These are phyloP conservation scores for Clupea harengus DNA, from an alignment of 2,113 vertebrate genomes.

Conservation along the genomic window DNA sequence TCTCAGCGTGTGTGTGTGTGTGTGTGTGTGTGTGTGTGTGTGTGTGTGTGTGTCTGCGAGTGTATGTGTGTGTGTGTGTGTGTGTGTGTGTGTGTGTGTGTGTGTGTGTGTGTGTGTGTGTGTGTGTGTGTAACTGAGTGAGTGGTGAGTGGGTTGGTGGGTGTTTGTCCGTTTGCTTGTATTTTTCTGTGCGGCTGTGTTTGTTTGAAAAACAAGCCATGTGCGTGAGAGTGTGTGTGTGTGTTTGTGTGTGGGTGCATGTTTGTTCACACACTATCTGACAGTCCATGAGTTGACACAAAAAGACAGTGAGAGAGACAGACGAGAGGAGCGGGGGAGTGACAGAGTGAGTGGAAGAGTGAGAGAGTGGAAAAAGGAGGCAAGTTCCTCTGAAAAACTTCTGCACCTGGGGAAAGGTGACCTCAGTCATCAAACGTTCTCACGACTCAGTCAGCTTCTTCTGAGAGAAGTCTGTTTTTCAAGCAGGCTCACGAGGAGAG, in stretches of 20 bases:
- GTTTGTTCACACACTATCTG: not conserved
- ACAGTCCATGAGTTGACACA: slow-evolving; percentile 1
- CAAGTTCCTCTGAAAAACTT: not conserved
- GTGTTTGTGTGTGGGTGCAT: not conserved
- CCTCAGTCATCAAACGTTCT: not conserved
- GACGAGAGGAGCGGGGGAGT: not conserved
- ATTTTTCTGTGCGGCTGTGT: not conserved
- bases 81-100: not conserved
- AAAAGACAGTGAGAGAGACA: not conserved
- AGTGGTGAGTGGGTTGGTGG: not conserved
- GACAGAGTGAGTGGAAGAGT: not conserved
- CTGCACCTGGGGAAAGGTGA: not conserved
- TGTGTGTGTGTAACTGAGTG: not conserved
- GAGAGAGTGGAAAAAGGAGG: not conserved
- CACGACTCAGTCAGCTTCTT: not conserved
- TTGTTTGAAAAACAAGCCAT: not conserved
- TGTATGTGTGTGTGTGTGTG: not conserved
- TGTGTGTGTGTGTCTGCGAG: not conserved
- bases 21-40: slow-evolving; percentile 22
- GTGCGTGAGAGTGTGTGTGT: not conserved
- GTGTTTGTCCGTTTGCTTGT: not conserved
- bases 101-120: not conserved
- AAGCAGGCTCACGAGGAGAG: not conserved
- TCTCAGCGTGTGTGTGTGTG: slow-evolving; percentile 35
- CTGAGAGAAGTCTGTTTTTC: not conserved